Evolutionary conservation across 2,888 invertebrate genomes (phyloP).

Genomic region (Lithosia quadra): DNA sequence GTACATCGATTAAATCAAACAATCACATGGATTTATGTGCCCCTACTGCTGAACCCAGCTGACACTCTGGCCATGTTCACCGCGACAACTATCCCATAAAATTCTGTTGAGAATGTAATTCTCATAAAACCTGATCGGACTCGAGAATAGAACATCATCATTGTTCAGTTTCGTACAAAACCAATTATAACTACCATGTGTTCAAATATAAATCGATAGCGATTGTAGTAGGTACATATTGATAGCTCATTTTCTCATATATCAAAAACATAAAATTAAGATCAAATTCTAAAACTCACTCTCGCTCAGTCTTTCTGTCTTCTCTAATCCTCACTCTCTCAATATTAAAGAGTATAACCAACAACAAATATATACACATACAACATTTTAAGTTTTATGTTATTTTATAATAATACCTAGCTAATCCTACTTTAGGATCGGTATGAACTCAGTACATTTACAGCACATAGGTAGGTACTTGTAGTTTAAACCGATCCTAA

Average conservation of each 20-base stretch:
- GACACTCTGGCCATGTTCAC: neutral
- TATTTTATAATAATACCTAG: neutral
- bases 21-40: too few relatives aligned
- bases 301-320: too few relatives aligned
- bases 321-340: too few relatives aligned
- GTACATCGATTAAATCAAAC: too few relatives aligned
- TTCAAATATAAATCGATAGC: neutral
- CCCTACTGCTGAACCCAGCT: too few relatives aligned
- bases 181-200: neutral
- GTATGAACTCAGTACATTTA: neutral
- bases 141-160: constrained; percentile 48
- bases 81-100: constrained; percentile 48
- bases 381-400: neutral
- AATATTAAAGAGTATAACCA: too few relatives aligned
- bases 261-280: too few relatives aligned
- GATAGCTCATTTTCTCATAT: too few relatives aligned
- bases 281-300: too few relatives aligned
- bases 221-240: neutral
- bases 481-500: neutral
- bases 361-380: neutral
- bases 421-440: neutral
- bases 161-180: constrained; percentile 7
- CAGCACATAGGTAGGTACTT: neutral
- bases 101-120: constrained; percentile 56
- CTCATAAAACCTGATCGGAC: constrained; percentile 66